Evolutionary conservation across 2,113 vertebrate genomes (phyloP).

Genomic region (Alosa alosa): DNA sequence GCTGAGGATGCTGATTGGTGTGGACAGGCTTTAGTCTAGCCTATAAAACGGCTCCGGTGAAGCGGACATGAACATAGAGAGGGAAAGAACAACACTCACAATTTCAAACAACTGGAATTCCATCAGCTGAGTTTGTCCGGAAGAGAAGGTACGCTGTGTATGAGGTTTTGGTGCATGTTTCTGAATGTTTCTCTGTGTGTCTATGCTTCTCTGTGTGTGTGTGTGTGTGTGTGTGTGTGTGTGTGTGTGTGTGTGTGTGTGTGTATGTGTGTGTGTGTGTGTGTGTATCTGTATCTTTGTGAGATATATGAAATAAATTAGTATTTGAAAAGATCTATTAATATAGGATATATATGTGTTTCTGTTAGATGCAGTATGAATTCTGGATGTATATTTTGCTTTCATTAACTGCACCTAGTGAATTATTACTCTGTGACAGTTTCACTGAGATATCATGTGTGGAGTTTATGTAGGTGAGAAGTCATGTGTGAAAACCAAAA

Average conservation of each 20-base stretch:
- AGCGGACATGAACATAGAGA: slow-evolving; percentile 26
- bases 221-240: background rate
- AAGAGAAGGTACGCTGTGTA: background rate
- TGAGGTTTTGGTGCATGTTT: background rate
- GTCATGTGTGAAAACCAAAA: background rate
- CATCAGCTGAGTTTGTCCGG: background rate
- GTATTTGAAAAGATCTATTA: too few relatives aligned
- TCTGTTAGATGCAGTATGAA: too few relatives aligned
- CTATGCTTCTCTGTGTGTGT: background rate
- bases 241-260: background rate
- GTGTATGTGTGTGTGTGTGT: background rate
- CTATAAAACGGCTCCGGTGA: slow-evolving; percentile 41
- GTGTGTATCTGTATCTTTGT: background rate
- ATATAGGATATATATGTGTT: background rate
- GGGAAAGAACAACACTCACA: slow-evolving; percentile 11
- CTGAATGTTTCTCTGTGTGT: background rate
- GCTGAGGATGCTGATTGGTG: slow-evolving; percentile 32
- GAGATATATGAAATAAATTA: background rate
- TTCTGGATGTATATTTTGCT: background rate
- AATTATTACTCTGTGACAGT: too few relatives aligned
- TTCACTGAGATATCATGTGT: background rate
- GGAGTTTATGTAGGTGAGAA: background rate
- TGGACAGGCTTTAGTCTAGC: slow-evolving; percentile 24
- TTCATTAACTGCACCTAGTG: too few relatives aligned
- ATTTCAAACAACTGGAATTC: background rate